phyloP scores from a whole-genome alignment of 2,113 vertebrate species.

The Myotis brandtii region DNA sequence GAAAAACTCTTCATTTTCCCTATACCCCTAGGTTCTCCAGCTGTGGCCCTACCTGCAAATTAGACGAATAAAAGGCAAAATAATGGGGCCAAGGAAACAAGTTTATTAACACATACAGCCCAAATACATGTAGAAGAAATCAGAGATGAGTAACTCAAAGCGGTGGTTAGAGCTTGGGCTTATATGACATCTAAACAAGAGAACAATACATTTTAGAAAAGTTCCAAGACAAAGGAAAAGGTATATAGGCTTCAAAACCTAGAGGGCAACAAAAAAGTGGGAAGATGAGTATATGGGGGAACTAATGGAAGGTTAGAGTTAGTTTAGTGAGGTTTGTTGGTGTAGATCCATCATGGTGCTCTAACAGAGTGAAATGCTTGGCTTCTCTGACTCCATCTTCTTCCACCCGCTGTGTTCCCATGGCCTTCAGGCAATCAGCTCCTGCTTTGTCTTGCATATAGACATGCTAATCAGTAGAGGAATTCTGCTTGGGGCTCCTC shows the following conservation, averaged over 20 bases:
- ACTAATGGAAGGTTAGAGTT: neutral
- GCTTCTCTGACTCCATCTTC: neutral
- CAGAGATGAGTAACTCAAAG: neutral
- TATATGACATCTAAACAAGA: neutral
- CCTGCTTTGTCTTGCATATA: neutral
- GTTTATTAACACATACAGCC: neutral
- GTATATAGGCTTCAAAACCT: neutral
- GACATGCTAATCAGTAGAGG: neutral
- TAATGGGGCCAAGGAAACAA: neutral
- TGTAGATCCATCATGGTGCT: neutral
- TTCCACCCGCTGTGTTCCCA: neutral
- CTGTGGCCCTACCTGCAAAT: neutral
- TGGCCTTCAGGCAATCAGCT: neutral
- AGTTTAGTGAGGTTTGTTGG: neutral
- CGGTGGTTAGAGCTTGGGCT: neutral
- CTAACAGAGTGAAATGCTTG: neutral
- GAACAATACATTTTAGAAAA: neutral
- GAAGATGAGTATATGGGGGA: neutral
- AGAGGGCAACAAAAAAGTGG: neutral
- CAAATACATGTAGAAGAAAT: neutral
- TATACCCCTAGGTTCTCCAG: neutral
- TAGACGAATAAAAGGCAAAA: neutral
- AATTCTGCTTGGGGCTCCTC: neutral
- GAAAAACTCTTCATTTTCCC: neutral
- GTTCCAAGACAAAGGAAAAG: neutral